phyloP scores from a whole-genome alignment of 2,797 vertebrate genomes.

The Eupleurogrammus muticus region DNA sequence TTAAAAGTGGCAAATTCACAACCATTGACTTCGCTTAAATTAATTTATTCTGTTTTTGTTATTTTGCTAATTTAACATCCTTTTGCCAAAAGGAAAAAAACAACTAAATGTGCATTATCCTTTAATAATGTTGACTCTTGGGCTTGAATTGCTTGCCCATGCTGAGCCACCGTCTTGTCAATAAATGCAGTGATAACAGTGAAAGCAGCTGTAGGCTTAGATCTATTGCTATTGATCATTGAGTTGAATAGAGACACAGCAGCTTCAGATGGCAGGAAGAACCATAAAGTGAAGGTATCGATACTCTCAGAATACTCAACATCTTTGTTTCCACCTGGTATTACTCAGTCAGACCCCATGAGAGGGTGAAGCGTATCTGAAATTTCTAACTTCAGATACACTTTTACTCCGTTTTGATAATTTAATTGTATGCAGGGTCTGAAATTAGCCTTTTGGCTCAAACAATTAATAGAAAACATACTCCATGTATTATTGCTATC shows the following conservation, averaged over 20 bases:
- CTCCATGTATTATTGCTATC: too few relatives aligned
- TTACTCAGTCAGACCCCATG: neutral
- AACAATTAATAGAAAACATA: too few relatives aligned
- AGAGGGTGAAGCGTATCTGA: too few relatives aligned
- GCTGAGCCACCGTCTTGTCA: conserved; percentile 65
- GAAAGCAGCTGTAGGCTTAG: conserved; percentile 56
- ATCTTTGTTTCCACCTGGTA: conserved; percentile 4
- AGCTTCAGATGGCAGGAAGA: conserved; percentile 31
- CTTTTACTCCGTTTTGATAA: neutral
- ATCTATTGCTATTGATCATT: conserved; percentile 74
- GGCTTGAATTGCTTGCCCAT: conserved; percentile 41
- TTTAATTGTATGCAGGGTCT: too few relatives aligned
- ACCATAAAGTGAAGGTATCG: neutral
- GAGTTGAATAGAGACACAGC: conserved; percentile 59
- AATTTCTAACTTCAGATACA: neutral
- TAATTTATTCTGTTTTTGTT: conserved; percentile 10
- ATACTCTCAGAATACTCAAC: neutral
- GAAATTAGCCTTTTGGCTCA: too few relatives aligned
- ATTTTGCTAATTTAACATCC: conserved; percentile 15
- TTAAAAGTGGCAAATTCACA: conserved; percentile 10
- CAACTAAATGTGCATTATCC: conserved; percentile 20
- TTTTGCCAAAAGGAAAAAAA: neutral
- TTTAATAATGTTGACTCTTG: conserved; percentile 49
- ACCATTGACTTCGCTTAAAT: conserved; percentile 15
- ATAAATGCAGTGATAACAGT: conserved; percentile 71